Conservation (phyloP, 2,797 vertebrate species). For the Hafferia zeledoni region DNA sequence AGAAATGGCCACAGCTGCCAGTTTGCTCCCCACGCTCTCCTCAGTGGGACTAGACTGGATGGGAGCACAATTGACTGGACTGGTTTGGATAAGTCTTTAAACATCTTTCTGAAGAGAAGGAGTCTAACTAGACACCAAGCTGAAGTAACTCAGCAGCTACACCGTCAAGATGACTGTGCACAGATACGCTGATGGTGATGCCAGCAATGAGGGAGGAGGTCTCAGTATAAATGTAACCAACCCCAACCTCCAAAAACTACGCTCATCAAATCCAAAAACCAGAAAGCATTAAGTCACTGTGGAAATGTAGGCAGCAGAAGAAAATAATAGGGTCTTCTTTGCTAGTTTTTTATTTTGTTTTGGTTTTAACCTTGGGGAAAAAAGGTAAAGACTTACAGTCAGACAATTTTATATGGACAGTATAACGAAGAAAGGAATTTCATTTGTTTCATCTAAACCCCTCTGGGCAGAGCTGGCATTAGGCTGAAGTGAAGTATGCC, state of each 20-base stretch:
- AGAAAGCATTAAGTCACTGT: background rate
- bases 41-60: background rate
- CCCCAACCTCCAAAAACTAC: background rate
- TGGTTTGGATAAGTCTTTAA: background rate
- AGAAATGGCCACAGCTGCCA: background rate
- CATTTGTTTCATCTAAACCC: slow-evolving; percentile 11
- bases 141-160: background rate
- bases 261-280: background rate
- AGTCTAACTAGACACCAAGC: background rate
- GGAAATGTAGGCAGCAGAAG: background rate
- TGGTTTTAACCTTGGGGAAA: background rate
- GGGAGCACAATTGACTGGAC: background rate
- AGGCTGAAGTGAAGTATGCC: background rate
- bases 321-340: background rate
- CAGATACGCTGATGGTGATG: background rate
- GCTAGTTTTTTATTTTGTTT: background rate
- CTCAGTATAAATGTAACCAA: background rate
- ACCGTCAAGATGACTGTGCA: background rate
- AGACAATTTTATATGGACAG: background rate
- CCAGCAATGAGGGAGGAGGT: background rate
- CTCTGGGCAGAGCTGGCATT: slow-evolving; percentile 21
- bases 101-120: background rate
- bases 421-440: background rate
- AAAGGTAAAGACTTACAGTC: background rate
- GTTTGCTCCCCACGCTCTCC: background rate